These are phyloP conservation scores for Salpingus planirostris DNA, from an alignment of 2,888 invertebrate species.

Conservation along the genomic window DNA sequence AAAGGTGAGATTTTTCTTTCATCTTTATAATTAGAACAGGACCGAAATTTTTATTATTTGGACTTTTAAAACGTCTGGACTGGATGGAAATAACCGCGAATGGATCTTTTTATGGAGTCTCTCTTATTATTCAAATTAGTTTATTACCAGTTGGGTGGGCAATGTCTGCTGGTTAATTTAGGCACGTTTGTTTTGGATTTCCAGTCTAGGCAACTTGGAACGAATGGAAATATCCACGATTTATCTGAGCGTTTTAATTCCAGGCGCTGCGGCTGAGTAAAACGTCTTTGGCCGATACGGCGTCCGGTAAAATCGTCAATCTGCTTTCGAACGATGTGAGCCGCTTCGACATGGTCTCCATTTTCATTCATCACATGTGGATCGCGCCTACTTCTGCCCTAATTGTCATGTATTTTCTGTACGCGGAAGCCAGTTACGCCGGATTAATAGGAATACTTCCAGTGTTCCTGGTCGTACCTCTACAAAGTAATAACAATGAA, in stretches of 20 bases:
- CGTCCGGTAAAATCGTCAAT: constrained; percentile 88
- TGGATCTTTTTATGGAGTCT: too few relatives aligned
- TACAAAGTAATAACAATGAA: constrained; percentile 80
- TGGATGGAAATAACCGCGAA: too few relatives aligned
- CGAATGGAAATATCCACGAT: too few relatives aligned
- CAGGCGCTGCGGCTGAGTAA: constrained; percentile 65
- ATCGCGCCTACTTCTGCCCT: constrained; percentile 61
- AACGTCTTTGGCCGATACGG: constrained; percentile 59
- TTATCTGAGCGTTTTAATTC: neutral
- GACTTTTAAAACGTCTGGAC: too few relatives aligned
- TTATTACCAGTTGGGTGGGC: too few relatives aligned
- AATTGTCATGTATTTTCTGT: constrained; percentile 71
- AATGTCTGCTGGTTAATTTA: too few relatives aligned
- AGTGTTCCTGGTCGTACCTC: constrained; percentile 70
- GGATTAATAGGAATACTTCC: constrained; percentile 70
- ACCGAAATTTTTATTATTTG: too few relatives aligned
- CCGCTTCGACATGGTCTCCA: constrained; percentile 78
- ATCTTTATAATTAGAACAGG: too few relatives aligned
- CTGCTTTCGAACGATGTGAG: constrained; percentile 89
- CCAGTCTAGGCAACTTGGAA: too few relatives aligned
- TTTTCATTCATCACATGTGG: constrained; percentile 83
- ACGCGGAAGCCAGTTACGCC: constrained; percentile 62
- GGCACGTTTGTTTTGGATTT: too few relatives aligned
- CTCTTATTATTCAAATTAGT: too few relatives aligned
- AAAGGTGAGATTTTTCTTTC: constrained; percentile 52